A percentile compares a stretch with the other conserved stretches of the same genome.
phyloP scores from a whole-genome alignment of 2,797 vertebrate species.

The Lutjanus campechanus region DNA sequence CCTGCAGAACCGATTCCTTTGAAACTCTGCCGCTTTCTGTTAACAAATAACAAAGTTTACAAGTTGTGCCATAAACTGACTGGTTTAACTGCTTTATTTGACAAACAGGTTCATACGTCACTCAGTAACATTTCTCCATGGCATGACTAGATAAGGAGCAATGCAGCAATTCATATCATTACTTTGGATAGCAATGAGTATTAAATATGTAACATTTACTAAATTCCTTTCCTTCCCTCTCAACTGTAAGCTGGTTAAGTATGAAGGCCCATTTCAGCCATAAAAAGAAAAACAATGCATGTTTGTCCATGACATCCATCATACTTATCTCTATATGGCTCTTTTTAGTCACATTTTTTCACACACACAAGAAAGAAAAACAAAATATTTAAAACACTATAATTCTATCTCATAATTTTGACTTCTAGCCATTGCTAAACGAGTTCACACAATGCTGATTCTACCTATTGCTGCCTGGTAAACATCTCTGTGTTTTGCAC shows the following conservation, averaged over 20 bases:
- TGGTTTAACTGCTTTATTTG: neutral
- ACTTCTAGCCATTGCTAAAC: no score
- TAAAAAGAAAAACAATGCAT: no score
- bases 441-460: no score
- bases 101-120: neutral
- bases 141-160: neutral
- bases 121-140: neutral
- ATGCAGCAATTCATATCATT: neutral
- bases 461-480: no score
- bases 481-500: no score
- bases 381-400: no score
- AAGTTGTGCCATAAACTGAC: neutral
- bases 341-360: no score
- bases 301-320: no score
- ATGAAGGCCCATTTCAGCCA: neutral
- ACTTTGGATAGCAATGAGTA: neutral
- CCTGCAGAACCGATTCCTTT: constrained; percentile 88
- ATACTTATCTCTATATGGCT: no score
- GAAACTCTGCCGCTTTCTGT: constrained; percentile 90
- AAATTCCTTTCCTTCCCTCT: neutral
- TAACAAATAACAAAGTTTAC: constrained; percentile 34
- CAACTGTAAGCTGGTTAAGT: neutral
- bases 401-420: no score
- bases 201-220: no score
- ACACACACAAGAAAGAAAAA: no score